Evolutionary conservation across 1,140 invertebrate species (phyloP).

Genomic region (Heliothis virescens): DNA sequence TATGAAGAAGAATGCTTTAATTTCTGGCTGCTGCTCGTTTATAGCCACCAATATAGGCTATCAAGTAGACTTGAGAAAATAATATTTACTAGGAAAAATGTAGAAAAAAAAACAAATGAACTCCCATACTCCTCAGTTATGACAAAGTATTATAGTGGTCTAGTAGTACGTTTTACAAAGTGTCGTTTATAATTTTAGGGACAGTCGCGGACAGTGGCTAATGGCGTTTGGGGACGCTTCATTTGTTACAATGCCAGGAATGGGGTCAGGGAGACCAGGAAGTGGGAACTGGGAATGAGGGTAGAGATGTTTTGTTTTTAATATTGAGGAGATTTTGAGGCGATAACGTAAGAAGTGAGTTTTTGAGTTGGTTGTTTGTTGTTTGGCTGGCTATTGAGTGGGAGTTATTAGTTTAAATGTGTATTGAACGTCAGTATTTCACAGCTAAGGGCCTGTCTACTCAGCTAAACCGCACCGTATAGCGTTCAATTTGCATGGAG

Average conservation of each 20-base stretch:
- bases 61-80: neutral
- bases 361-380: no score
- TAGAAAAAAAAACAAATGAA: neutral
- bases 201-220: constrained; percentile 13
- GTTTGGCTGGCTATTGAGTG: no score
- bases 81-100: neutral
- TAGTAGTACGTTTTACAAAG: neutral
- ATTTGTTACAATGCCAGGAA: neutral
- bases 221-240: neutral
- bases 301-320: neutral
- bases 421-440: no score
- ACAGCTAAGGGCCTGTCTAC: no score
- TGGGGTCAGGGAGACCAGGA: constrained; percentile 28
- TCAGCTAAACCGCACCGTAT: no score
- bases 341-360: neutral
- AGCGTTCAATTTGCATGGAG: no score
- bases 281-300: constrained; percentile 18
- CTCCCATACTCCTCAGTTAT: neutral
- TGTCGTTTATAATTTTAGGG: constrained; percentile 20
- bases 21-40: no score
- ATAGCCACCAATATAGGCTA: no score
- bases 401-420: no score
- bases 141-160: neutral
- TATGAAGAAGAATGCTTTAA: no score
- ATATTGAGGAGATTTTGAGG: neutral